Percentiles rank a stretch among this genome's conserved stretches.
Conservation (phyloP, 1,140 invertebrate species). For the Coptotermes formosanus region DNA sequence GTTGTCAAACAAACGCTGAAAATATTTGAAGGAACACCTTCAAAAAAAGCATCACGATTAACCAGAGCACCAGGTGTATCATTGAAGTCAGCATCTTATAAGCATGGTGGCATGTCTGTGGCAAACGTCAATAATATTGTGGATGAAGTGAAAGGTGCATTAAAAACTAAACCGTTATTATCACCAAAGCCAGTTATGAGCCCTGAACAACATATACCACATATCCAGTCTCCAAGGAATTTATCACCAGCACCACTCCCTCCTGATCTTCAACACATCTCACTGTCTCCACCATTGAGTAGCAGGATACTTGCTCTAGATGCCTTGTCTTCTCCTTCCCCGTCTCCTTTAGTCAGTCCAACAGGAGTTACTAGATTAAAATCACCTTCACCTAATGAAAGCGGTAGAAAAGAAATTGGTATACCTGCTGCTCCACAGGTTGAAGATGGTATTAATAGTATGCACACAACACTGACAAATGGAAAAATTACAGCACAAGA, state of each 20-base stretch:
- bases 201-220: neutral
- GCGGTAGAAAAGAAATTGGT: neutral
- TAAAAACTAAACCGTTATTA: constrained; percentile 13
- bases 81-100: neutral
- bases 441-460: neutral
- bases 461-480: constrained; percentile 19
- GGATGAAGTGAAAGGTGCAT: neutral
- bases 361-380: neutral
- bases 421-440: no score
- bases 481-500: constrained; percentile 35
- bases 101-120: neutral
- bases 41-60: neutral
- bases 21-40: constrained; percentile 67
- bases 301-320: constrained; percentile 21
- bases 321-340: neutral
- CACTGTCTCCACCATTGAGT: neutral
- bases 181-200: constrained; percentile 23
- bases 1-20: constrained; percentile 79
- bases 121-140: neutral
- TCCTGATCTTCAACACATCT: neutral
- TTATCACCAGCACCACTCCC: neutral
- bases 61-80: neutral
- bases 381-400: constrained; percentile 24
- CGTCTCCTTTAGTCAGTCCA: neutral
- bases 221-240: neutral